Percentiles rank a stretch among this genome's conserved stretches.
These are phyloP conservation scores for Wiebesia pumilae DNA, from an alignment of 1,140 invertebrate genomes.

Conservation along the genomic window DNA sequence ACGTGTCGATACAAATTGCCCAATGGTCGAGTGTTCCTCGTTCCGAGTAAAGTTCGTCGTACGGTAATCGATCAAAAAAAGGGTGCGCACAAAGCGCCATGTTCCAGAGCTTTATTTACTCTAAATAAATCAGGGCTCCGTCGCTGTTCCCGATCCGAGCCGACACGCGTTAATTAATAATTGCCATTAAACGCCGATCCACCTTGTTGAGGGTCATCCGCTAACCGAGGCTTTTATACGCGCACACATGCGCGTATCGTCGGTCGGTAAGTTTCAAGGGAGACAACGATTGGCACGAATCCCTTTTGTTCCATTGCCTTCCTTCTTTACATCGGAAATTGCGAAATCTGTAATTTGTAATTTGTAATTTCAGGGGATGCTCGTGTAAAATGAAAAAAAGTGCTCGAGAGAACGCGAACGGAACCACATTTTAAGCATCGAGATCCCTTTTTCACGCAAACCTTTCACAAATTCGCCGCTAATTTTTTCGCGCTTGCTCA, in stretches of 20 bases:
- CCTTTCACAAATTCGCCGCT: no score
- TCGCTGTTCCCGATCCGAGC: not conserved
- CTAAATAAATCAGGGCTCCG: constrained; percentile 17
- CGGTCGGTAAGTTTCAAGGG: not conserved
- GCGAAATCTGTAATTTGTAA: not conserved
- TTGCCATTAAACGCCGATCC: constrained; percentile 42
- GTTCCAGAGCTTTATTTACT: constrained; percentile 3
- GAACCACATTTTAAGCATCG: no score
- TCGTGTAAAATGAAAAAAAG: no score
- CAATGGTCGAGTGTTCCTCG: not conserved
- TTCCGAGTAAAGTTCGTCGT: not conserved
- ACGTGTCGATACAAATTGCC: not conserved
- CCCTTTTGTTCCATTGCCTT: not conserved
- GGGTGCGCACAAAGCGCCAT: not conserved
- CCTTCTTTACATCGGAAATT: not conserved
- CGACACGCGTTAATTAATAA: not conserved
- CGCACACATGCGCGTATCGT: not conserved
- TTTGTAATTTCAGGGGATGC: no score
- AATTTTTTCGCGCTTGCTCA: no score
- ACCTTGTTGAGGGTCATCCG: constrained; percentile 41
- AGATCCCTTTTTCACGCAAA: no score
- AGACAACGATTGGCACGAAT: not conserved
- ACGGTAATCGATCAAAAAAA: constrained; percentile 6
- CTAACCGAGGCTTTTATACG: constrained; percentile 15
- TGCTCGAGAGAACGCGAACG: no score